Base-by-base conservation (phyloP, 2,888 invertebrate species). In the Volucella zonaria region DNA sequence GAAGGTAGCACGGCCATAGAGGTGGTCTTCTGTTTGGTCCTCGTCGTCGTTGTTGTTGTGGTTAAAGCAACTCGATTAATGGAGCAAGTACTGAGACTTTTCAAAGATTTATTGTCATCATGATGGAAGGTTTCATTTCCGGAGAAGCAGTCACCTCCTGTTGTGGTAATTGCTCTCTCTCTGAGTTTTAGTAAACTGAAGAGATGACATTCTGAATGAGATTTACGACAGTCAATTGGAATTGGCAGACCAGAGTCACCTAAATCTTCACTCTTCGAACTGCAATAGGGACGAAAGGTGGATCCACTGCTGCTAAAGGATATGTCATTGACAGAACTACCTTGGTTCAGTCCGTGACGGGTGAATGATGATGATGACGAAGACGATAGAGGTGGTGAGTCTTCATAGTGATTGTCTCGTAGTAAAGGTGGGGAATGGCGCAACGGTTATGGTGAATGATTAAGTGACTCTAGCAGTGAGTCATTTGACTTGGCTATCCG, bases 401-500 rank as follows among this genome's bases (percentile, higher is more conserved):
- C 89, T 82, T 90, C 90, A 75, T 90, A 91, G 85, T 91, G 90
- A 90, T 90, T 90, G 89, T 91, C 90, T 80, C 89, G 88, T 86
- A 90, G 70, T 15, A 89, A 89, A 42, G 90, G 88, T 75, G 91
- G 90, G 52, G 91, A 91, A 8, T 90, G 87, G 15, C 91, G 88
- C 51, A 81, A 81, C 47, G 85, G 85, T 73, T 81, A 85, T 9
- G 89, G 88, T 78, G 90, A 89, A 56, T 90, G 89, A 79, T 89
- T 89, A 1, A 90, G 89, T n/a, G 90, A 90, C 73, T 92, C 92
- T 78, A 91, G 87, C 64, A 92, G 87, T 1, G 92, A 92, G 83
- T 92, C 92, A 80, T 92, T 92, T 23, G 92, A 92, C 87, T 92
- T 92, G 76, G 92, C 92, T 43, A 92, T 91, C 67, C 91, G 91